Conservation (phyloP, 2,797 vertebrate genomes). For the Oryzias dopingdopingensis region DNA sequence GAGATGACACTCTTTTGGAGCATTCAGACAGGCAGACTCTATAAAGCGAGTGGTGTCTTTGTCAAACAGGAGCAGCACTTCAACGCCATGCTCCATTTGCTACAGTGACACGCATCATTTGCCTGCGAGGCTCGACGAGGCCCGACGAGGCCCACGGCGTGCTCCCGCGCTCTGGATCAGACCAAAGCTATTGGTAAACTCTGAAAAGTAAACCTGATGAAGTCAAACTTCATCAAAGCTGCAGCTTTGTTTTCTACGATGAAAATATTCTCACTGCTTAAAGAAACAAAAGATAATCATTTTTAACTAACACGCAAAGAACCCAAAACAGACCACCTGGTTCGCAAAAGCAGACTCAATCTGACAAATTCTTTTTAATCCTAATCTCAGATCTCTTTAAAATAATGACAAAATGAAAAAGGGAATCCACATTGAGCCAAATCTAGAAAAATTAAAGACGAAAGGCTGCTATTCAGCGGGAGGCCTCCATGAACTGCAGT, state of each 20-base stretch:
- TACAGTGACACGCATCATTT: conserved; percentile 68
- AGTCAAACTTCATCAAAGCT: too few species aligned
- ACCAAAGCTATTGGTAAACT: conserved; percentile 4
- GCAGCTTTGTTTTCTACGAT: background rate
- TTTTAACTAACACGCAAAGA: background rate
- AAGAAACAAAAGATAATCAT: background rate
- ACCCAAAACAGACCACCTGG: background rate
- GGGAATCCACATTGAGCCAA: conserved; percentile 1
- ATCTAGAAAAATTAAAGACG: conserved; percentile 18
- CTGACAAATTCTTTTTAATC: conserved; percentile 14
- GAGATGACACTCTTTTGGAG: background rate
- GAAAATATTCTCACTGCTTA: conserved; percentile 8
- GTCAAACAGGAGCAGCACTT: conserved; percentile 56
- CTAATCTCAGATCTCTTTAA: conserved; percentile 18
- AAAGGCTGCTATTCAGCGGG: conserved; percentile 24
- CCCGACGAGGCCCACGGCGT: conserved; percentile 29
- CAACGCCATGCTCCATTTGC: conserved; percentile 70
- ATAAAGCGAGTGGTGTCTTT: conserved; percentile 44
- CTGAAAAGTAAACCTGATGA: conserved; percentile 6
- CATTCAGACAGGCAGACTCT: conserved; percentile 25
- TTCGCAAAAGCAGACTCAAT: background rate
- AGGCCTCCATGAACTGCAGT: background rate
- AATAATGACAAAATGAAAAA: conserved; percentile 9
- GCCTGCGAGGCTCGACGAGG: conserved; percentile 38
- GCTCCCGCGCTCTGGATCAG: conserved; percentile 31